Evolutionary conservation across 2,888 invertebrate genomes (phyloP), one percentile per base, ranked within the genome.

Genomic region (Nomada ruficornis): DNA sequence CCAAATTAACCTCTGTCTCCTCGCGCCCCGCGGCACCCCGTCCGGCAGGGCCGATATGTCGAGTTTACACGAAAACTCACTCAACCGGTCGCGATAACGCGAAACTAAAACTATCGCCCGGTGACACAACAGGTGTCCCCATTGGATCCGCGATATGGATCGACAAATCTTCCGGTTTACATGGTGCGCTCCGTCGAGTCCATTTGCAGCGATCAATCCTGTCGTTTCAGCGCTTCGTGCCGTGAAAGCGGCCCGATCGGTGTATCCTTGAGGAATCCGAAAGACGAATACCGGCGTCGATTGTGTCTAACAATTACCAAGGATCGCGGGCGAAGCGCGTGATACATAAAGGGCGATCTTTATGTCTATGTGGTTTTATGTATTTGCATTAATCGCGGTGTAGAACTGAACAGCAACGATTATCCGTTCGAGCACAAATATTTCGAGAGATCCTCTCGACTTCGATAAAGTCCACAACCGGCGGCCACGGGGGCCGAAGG

Each of bases 11-110:
- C 91, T 91, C 89, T 91, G 91, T 91, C 91, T 83, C 82, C 78
- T 78, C 78, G 65, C 52, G 68, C 76, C 76, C 71, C 76, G 20
- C 76, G 44, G 44, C 65, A 13, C 47, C 57, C 47, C 69, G 68
- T 72, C 47, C 69, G 64, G 74, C 67, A 23, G 54, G n/a, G 26
- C 75, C 68, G 83, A 82, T 80, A 82, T 63, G 83, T 20, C 84
- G 80, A 85, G 89, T 91, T 90, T 91, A 93, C 93, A 93, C 89
- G 93, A 89, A 92, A 92, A 92, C 91, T 91, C 93, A 93, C 93
- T 93, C 88, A 88, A 75, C 74, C 77, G 79, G 89, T 84, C 89
- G 90, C 87, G 88, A 89, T 91, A 93, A 93, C 91, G 91, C 91
- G 86, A 91, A 91, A 91, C 90, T 89, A 91, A 92, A 91, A 89